phyloP scores from a whole-genome alignment of 2,113 vertebrate species.

The Ceratotherium simum region DNA sequence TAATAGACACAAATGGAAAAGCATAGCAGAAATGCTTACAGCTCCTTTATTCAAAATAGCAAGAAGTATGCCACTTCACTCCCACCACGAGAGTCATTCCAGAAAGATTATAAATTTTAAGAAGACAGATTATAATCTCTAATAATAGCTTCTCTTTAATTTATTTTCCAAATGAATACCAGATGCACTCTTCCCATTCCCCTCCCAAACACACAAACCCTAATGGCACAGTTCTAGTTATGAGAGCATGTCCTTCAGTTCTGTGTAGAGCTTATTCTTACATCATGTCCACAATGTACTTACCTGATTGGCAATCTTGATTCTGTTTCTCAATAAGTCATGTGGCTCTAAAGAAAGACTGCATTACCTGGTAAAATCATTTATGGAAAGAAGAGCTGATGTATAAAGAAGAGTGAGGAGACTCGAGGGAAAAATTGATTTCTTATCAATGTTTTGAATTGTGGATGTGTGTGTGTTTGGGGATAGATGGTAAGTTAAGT shows the following conservation, averaged over 20 bases:
- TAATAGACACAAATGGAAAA: not conserved
- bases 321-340: slow-evolving; percentile 11
- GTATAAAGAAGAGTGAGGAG: not conserved
- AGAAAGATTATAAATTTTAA: slow-evolving; percentile 60
- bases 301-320: not conserved
- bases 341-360: not conserved
- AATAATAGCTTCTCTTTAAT: slow-evolving; percentile 68
- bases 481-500: not conserved
- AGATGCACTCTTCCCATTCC: slow-evolving; percentile 34
- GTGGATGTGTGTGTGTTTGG: no score
- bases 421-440: not conserved
- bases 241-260: not conserved
- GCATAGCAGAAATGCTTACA: not conserved
- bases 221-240: not conserved
- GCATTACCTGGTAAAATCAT: not conserved
- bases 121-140: slow-evolving; percentile 64
- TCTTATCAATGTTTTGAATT: not conserved
- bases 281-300: not conserved
- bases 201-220: not conserved
- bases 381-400: not conserved
- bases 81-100: slow-evolving; percentile 31
- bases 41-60: slow-evolving; percentile 52
- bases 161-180: slow-evolving; percentile 70
- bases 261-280: not conserved
- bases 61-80: not conserved